phyloP scores from a whole-genome alignment of 2,797 vertebrate genomes.

The Pipistrellus pipistrellus region DNA sequence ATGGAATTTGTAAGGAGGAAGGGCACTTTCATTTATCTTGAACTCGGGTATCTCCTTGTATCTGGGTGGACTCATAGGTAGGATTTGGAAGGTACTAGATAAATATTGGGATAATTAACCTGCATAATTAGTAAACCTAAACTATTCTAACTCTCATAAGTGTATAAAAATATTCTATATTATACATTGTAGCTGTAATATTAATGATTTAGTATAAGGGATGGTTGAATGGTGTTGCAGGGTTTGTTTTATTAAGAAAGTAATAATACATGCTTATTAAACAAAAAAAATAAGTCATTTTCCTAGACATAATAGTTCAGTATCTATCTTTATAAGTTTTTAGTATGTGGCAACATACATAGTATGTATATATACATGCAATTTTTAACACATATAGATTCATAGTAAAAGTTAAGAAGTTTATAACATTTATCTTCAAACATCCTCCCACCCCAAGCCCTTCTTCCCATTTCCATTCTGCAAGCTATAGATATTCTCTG shows the following conservation, averaged over 20 bases:
- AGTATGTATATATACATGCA: background rate
- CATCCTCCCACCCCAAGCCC: too few relatives aligned
- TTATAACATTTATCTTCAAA: constrained; percentile 27
- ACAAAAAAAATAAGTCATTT: background rate
- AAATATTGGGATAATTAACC: constrained; percentile 29
- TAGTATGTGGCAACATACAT: background rate
- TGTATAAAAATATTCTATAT: background rate
- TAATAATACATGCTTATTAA: constrained; percentile 10
- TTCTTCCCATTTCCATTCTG: background rate
- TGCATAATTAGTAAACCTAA: background rate
- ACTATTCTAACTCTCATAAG: background rate
- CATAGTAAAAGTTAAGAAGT: background rate
- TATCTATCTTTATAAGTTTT: background rate
- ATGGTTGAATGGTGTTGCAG: background rate
- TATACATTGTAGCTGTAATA: background rate
- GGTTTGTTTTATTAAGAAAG: background rate
- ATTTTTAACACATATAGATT: background rate
- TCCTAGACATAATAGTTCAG: background rate
- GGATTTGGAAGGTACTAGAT: background rate
- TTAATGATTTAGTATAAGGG: background rate
- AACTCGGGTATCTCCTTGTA: background rate
- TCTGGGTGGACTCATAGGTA: background rate
- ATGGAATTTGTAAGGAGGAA: constrained; percentile 6
- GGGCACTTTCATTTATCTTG: background rate
- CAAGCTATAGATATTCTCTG: constrained; percentile 2